These are phyloP conservation scores for Hirtodrosophila trivittata DNA, from an alignment of 2,888 invertebrate species.

Conservation along the genomic window DNA sequence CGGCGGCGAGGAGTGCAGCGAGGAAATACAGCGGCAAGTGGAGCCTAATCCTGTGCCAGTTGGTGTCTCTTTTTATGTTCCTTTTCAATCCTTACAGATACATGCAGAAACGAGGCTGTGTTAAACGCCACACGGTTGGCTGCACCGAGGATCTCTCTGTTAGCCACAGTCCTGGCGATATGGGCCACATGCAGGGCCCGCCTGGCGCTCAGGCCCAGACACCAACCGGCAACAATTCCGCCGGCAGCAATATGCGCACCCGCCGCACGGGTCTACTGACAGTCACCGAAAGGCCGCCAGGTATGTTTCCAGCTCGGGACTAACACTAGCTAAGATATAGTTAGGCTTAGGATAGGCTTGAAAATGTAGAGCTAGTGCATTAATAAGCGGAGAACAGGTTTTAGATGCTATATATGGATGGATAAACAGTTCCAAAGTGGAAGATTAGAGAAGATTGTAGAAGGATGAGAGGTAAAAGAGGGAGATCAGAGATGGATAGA, in stretches of 20 bases:
- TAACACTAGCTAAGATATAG: conserved; percentile 5
- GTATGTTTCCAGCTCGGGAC: conserved; percentile 84
- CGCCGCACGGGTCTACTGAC: conserved; percentile 92
- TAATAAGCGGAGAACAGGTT: no score
- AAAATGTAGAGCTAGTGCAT: no score
- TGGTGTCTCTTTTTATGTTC: no score
- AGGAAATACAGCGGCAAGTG: conserved; percentile 82
- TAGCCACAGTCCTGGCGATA: conserved; percentile 59
- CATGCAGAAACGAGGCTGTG: conserved; percentile 90
- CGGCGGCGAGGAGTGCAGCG: conserved; percentile 81
- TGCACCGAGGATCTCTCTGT: conserved; percentile 87
- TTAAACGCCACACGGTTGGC: conserved; percentile 91
- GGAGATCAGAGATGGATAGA: background rate
- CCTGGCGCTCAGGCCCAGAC: conserved; percentile 47
- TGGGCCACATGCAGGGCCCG: conserved; percentile 47
- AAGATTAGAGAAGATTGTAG: background rate
- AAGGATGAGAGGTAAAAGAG: background rate
- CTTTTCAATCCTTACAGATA: conserved; percentile 86
- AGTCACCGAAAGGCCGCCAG: conserved; percentile 94
- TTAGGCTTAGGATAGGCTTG: no score
- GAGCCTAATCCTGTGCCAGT: fast-evolving
- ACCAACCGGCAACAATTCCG: conserved; percentile 50
- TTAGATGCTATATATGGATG: no score
- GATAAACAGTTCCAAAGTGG: background rate
- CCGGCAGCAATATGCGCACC: conserved; percentile 86